Evolutionary conservation across 2,888 invertebrate species (phyloP).

Genomic region (Philereme vetulata): DNA sequence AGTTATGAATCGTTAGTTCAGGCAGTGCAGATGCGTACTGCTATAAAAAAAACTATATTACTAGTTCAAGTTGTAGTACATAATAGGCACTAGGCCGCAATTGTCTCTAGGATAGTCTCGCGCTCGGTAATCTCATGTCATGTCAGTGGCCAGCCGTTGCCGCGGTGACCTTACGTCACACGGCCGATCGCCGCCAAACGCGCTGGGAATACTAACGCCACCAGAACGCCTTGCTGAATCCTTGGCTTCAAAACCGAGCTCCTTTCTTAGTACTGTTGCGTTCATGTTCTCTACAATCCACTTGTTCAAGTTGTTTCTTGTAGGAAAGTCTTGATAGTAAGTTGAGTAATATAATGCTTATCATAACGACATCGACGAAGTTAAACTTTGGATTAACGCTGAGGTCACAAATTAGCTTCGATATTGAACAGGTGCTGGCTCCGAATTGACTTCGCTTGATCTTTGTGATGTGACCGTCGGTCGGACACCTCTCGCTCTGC

Average conservation of each 20-base stretch:
- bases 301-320: slow-evolving; percentile 37
- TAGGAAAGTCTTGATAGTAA: slow-evolving; percentile 24
- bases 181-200: slow-evolving; percentile 67
- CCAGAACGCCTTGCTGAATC: slow-evolving; percentile 80
- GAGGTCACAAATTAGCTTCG: slow-evolving; percentile 23
- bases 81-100: too few relatives aligned
- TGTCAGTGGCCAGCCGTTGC: slow-evolving; percentile 74
- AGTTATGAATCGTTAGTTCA: too few relatives aligned
- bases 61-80: too few relatives aligned
- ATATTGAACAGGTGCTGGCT: slow-evolving; percentile 31
- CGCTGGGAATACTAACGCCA: slow-evolving; percentile 79
- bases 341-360: slow-evolving; percentile 25
- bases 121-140: slow-evolving; percentile 69
- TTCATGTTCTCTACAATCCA: slow-evolving; percentile 58
- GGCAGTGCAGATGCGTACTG: too few relatives aligned
- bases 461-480: slow-evolving; percentile 47
- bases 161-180: slow-evolving; percentile 79
- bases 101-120: too few relatives aligned
- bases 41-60: too few relatives aligned
- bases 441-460: slow-evolving; percentile 47
- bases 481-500: slow-evolving; percentile 38
- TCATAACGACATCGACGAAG: slow-evolving; percentile 28
- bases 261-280: slow-evolving; percentile 72
- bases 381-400: slow-evolving; percentile 16
- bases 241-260: slow-evolving; percentile 83